A percentile compares a stretch with the other conserved stretches of the same genome.
Evolutionary conservation across 35 echinoderm and acorn worm genomes (phyloP).

Genomic region (Lytechinus variegatus): DNA sequence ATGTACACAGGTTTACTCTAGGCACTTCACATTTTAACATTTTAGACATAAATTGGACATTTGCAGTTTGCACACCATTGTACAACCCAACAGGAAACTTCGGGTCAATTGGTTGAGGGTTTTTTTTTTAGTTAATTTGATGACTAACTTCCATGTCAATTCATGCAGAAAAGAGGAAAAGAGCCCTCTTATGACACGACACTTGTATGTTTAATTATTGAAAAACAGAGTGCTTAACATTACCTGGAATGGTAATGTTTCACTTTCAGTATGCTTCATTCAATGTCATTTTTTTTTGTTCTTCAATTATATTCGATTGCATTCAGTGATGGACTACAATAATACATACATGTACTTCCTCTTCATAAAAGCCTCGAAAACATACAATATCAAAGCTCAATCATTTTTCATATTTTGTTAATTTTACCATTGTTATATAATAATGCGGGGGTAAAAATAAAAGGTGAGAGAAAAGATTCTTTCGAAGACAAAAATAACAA

Average conservation of each 20-base stretch:
- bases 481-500: too few relatives aligned
- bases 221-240: background rate
- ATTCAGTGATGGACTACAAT: background rate
- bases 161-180: background rate
- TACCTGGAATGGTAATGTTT: background rate
- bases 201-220: background rate
- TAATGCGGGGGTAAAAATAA: too few relatives aligned
- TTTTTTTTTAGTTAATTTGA: constrained; percentile 47
- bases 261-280: constrained; percentile 11
- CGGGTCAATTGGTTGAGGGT: constrained; percentile 46
- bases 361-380: background rate
- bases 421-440: background rate
- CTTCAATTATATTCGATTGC: background rate
- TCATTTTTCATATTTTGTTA: background rate
- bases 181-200: background rate
- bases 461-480: too few relatives aligned
- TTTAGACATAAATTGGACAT: background rate
- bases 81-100: constrained; percentile 38
- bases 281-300: background rate
- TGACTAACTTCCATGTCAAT: constrained; percentile 35
- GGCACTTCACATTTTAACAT: background rate
- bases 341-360: background rate
- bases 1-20: too few relatives aligned
- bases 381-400: background rate
- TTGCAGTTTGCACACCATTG: background rate